Evolutionary conservation across 1,140 invertebrate genomes (phyloP).

Genomic region (Tribolium madens): DNA sequence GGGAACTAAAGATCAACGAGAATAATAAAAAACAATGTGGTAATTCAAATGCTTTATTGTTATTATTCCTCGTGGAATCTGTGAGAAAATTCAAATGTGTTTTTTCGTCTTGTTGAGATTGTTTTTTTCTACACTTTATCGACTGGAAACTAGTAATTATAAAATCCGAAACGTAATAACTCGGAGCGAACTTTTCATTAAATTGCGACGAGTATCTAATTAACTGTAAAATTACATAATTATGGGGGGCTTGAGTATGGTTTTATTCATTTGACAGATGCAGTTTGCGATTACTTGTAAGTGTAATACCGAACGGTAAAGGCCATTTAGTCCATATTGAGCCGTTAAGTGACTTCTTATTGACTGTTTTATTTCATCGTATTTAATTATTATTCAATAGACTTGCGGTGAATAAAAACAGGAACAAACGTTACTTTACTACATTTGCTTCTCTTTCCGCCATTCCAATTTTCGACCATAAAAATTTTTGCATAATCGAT

Average conservation of each 20-base stretch:
- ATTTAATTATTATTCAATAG: background rate
- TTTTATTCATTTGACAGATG: background rate
- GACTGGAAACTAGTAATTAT: background rate
- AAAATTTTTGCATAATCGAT: constrained; percentile 25
- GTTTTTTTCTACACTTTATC: background rate
- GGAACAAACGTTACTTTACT: background rate
- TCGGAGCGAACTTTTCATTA: constrained; percentile 1
- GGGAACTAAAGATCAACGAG: too few relatives aligned
- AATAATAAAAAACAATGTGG: too few relatives aligned
- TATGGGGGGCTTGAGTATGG: background rate
- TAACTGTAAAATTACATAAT: constrained; percentile 26
- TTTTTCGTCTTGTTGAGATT: background rate
- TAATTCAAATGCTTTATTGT: too few relatives aligned
- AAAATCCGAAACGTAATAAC: background rate
- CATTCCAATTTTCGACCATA: background rate
- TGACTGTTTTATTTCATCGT: background rate
- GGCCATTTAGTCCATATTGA: constrained; percentile 23
- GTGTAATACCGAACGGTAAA: constrained; percentile 5
- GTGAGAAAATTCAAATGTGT: too few relatives aligned
- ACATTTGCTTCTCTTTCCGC: background rate
- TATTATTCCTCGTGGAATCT: too few relatives aligned
- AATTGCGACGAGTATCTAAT: constrained; percentile 1
- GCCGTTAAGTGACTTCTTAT: constrained; percentile 9
- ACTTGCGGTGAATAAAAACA: background rate
- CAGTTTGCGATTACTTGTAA: background rate